Evolutionary conservation across 2,888 invertebrate genomes (phyloP), one percentile per base, ranked within the genome.

Genomic region (Drosophila affinis): DNA sequence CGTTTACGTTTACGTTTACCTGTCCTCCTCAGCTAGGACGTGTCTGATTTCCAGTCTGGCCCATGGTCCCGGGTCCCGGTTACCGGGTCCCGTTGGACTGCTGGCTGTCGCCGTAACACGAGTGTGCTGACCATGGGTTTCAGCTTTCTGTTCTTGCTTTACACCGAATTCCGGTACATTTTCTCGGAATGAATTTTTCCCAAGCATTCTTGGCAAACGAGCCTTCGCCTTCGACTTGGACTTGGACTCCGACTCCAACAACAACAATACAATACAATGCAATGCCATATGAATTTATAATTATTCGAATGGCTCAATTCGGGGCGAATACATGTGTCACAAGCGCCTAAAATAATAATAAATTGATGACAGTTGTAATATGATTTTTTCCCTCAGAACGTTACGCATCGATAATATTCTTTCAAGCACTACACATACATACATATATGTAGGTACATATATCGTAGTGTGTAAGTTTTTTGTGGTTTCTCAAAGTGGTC

Each of bases 161-260:
- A 84, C 87, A 81, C 77, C 77, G 87, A 90, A 90, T 90, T 90
- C 89, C 89, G 90, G 89, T 89, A 90, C 79, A 84, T 84, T 89
- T 90, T 90, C 90, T 90, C 86, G 88, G 90, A 90, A 90, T 78
- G 87, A 78, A 78, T 83, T 90, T 90, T 90, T 90, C 90, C 90
- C 90, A 90, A 77, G 87, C 87, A 85, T 76, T 78, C 78, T 77
- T 69, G 69, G 61, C 39, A 39, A 51, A 54, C 61, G 54, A 69
- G 54, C 48, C 34, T 34, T 12, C 5, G 34, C 12, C 29, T 29
- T 29, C 2, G 29, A 29, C 29, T 29, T 7, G 29, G 27, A 27
- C 9, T 27, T 2, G 9, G 27, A 9, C 27, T 27, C 27, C 7
- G 9, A 29, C 29, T 9, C 12, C 34, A 34, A 5, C 10, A 24